Evolutionary conservation across 2,888 invertebrate genomes (phyloP).

Genomic region (Crepidodera aurea): DNA sequence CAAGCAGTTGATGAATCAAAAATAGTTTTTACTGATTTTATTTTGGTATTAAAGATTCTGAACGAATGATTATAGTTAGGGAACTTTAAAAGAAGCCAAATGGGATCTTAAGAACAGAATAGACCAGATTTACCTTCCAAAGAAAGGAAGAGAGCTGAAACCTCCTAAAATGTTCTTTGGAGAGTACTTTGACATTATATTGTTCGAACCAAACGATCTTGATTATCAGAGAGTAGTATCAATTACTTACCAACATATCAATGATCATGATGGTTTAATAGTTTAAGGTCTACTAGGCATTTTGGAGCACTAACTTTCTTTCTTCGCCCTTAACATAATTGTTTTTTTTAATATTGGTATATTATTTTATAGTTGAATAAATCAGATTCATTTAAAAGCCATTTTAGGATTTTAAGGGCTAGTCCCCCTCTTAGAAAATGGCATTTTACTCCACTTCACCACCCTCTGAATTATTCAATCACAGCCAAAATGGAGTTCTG

Average conservation of each 20-base stretch:
- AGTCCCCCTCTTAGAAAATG: neutral
- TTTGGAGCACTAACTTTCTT: constrained; percentile 93
- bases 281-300: constrained; percentile 85
- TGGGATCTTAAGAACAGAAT: constrained; percentile 82
- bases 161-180: constrained; percentile 83
- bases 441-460: constrained; percentile 40
- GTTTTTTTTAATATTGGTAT: too few relatives aligned
- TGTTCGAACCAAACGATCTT: constrained; percentile 93
- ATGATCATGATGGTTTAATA: constrained; percentile 73
- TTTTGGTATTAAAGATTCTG: constrained; percentile 76
- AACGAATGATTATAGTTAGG: constrained; percentile 71
- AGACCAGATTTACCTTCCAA: constrained; percentile 87
- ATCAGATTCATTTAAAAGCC: too few relatives aligned
- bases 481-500: constrained; percentile 47
- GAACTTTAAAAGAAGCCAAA: constrained; percentile 78
- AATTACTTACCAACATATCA: constrained; percentile 79
- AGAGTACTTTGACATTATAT: constrained; percentile 70
- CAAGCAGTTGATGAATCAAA: constrained; percentile 67
- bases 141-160: constrained; percentile 71
- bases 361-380: too few relatives aligned
- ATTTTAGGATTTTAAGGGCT: too few relatives aligned
- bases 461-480: constrained; percentile 53
- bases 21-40: constrained; percentile 90
- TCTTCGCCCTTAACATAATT: too few relatives aligned
- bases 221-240: constrained; percentile 80